phyloP scores from a whole-genome alignment of 2,797 vertebrate species.

The Lithobates sylvaticus region DNA sequence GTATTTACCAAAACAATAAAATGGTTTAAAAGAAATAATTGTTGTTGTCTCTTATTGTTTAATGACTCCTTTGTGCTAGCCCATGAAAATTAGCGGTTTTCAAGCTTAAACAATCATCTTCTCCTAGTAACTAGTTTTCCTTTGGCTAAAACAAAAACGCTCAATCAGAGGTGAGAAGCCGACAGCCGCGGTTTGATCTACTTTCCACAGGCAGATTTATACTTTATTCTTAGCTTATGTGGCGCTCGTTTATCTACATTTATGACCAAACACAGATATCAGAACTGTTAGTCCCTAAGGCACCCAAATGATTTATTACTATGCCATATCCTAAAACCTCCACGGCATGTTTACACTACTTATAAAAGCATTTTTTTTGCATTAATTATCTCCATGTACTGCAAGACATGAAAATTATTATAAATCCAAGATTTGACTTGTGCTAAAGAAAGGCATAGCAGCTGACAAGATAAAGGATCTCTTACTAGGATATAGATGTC shows the following conservation, averaged over 20 bases:
- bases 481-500: no score
- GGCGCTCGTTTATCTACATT: background rate
- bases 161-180: background rate
- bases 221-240: background rate
- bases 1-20: no score
- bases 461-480: no score
- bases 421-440: background rate
- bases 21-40: no score
- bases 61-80: no score
- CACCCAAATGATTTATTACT: background rate
- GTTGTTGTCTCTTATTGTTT: no score
- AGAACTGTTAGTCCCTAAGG: background rate
- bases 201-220: background rate
- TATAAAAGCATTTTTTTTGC: background rate
- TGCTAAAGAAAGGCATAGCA: no score
- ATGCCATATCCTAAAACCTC: background rate
- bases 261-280: background rate
- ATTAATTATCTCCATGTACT: no score
- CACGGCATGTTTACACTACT: background rate
- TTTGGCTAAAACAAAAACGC: no score
- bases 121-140: no score
- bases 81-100: no score
- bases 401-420: background rate
- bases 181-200: background rate
- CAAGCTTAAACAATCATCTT: no score